Percentiles rank a stretch among this genome's conserved stretches.
Evolutionary conservation across 2,797 vertebrate genomes (phyloP).

Genomic region (Falco novaeseelandiae): DNA sequence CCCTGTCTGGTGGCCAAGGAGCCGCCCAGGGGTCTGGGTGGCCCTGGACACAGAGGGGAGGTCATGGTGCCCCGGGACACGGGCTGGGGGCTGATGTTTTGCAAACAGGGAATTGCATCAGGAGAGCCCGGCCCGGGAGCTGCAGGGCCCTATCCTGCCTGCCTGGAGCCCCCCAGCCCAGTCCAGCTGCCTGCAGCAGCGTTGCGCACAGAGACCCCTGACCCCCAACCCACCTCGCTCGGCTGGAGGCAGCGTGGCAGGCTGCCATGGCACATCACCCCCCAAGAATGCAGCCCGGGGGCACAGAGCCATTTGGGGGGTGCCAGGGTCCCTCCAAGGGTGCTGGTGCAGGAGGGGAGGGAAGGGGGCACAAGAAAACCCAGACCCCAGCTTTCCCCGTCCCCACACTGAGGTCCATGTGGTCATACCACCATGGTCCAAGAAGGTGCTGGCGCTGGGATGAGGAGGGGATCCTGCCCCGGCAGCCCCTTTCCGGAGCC

Average conservation of each 20-base stretch:
- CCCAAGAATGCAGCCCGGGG: neutral
- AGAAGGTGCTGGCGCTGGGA: neutral
- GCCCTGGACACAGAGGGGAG: accelerated
- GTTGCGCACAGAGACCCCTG: accelerated
- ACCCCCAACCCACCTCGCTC: accelerated
- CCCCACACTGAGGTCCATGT: accelerated
- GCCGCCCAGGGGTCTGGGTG: neutral
- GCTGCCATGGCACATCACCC: accelerated
- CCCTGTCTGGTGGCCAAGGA: neutral
- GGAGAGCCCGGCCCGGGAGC: neutral
- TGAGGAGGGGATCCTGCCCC: neutral
- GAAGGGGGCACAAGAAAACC: neutral
- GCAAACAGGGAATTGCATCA: neutral
- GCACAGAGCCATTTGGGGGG: neutral
- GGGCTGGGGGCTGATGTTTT: neutral
- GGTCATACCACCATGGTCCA: neutral
- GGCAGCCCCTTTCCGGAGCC: neutral
- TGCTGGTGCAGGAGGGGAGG: neutral
- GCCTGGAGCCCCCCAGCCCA: accelerated
- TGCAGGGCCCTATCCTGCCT: neutral
- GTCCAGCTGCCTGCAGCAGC: accelerated
- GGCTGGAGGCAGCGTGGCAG: accelerated
- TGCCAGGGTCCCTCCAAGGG: neutral
- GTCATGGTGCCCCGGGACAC: accelerated
- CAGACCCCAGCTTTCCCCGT: neutral